A percentile compares a stretch with the other conserved stretches of the same genome.
Evolutionary conservation across 2,797 vertebrate species (phyloP).

Genomic region (Hippocampus kuda): DNA sequence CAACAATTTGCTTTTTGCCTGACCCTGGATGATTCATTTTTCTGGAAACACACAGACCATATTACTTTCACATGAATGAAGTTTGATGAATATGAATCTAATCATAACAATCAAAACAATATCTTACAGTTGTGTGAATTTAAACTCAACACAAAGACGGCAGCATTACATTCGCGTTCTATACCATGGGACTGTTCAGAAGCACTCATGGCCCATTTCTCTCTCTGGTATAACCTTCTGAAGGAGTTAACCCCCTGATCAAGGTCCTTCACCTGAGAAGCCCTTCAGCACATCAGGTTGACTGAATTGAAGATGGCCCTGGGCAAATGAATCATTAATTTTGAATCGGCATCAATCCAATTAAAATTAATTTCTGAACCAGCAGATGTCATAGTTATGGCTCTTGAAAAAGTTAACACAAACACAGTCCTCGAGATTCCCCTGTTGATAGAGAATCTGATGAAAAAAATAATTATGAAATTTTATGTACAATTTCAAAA

Average conservation of each 20-base stretch:
- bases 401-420: slow-evolving; percentile 15
- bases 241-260: slow-evolving; percentile 48
- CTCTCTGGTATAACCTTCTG: slow-evolving; percentile 15
- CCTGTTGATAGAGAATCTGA: not conserved
- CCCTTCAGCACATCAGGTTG: slow-evolving; percentile 38
- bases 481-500: not conserved
- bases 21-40: not conserved
- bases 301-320: slow-evolving; percentile 56
- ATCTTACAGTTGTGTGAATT: too few relatives aligned
- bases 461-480: not conserved
- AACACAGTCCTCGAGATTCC: slow-evolving; percentile 10
- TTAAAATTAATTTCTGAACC: slow-evolving; percentile 46
- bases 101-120: not conserved
- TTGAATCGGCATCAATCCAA: slow-evolving; percentile 56
- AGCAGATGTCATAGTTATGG: slow-evolving; percentile 21
- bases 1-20: too few relatives aligned
- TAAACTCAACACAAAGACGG: slow-evolving; percentile 6
- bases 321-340: slow-evolving; percentile 59
- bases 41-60: not conserved
- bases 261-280: slow-evolving; percentile 59
- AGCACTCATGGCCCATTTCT: slow-evolving; percentile 18
- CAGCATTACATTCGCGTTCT: slow-evolving; percentile 28
- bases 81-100: not conserved
- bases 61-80: not conserved
- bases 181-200: slow-evolving; percentile 22